Base-by-base conservation (phyloP, 2,797 vertebrate genomes). In the Mus minutoides region DNA sequence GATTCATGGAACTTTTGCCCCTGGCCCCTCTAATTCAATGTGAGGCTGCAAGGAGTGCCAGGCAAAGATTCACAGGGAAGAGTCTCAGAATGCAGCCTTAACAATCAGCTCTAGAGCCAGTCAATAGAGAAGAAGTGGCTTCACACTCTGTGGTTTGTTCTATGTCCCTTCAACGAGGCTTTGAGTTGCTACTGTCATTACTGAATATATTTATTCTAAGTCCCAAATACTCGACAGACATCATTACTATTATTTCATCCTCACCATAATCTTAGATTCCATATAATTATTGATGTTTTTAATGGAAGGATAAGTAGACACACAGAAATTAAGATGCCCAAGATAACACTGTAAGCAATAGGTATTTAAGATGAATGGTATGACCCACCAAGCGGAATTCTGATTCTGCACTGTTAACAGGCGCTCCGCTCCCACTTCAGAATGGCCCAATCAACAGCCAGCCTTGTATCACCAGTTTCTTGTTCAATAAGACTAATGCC, bases 241-340 rank as follows among this genome's bases (percentile, higher is more conserved):
- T 54, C 60, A 54, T 62, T 16, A 82, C 9, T 46, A 83, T 75
- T 34, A 54, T 71, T 88, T 91, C 52, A 86, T 89, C 10, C 19
- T 91, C 34, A 76, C 2, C 64, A 64, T 4, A 91, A 73, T 67
- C 11, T 11, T 78, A 17, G 60, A 21, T 43, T 34, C 11, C 16
- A 37, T 80, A 73, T 56, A 82, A 78, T 64, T 90, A 37, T 67
- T 82, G 64, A 26, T 31, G 89, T 67, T 93, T 79, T 93, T 96
- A 49, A 69, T 54, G 13, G n/a, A 95, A 76, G 46, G 29, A 11
- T 56, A 84, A 88, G 83, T 6, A 90, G 58, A 94, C 24, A 31
- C 11, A 67, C 21, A 58, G 79, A 75, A 82, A 82, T 37, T 86
- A 60, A 75, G 43, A 90, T 60, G 13, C 3, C 19, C 46, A 90